Percentiles rank a stretch among this genome's conserved stretches.
phyloP scores from a whole-genome alignment of 2,797 vertebrate genomes.

The Pangasius krempfi region DNA sequence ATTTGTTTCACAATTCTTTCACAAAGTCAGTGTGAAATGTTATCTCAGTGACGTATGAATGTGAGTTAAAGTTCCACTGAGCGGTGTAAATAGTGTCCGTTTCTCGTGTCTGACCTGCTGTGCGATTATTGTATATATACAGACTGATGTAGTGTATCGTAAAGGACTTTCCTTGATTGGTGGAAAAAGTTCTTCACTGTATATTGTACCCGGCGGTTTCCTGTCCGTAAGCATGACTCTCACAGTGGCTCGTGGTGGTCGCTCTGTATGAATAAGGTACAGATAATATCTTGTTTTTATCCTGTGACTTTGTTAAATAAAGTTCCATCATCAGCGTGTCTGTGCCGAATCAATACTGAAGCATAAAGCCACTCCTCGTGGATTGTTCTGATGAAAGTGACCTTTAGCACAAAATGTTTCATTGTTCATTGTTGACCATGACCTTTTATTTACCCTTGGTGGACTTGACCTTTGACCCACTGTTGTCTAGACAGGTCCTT shows the following conservation, averaged over 20 bases:
- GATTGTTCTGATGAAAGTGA: not conserved
- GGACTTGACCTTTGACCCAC: constrained; percentile 43
- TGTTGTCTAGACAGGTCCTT: constrained; percentile 61
- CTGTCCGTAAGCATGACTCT: constrained; percentile 28
- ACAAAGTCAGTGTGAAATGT: constrained; percentile 22
- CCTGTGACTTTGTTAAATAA: constrained; percentile 72
- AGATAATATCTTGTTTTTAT: constrained; percentile 65
- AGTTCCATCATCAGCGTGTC: constrained; percentile 61
- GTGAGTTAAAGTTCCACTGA: constrained; percentile 50
- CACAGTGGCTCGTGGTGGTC: constrained; percentile 51
- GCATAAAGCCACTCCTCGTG: not conserved
- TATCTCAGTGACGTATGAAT: constrained; percentile 46
- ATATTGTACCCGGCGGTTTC: constrained; percentile 26
- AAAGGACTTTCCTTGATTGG: constrained; percentile 26
- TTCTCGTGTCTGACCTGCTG: constrained; percentile 49
- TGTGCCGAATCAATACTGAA: constrained; percentile 8
- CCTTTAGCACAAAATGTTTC: not conserved
- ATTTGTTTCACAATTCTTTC: not conserved
- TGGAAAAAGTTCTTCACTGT: not conserved
- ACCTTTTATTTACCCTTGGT: constrained; percentile 52
- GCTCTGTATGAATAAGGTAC: constrained; percentile 68
- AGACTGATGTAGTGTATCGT: constrained; percentile 45
- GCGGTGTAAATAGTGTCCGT: constrained; percentile 43
- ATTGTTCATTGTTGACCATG: constrained; percentile 44
- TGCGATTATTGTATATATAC: constrained; percentile 38